These are phyloP conservation scores for Campoplex capitator DNA, from an alignment of 2,888 invertebrate genomes.

Conservation along the genomic window DNA sequence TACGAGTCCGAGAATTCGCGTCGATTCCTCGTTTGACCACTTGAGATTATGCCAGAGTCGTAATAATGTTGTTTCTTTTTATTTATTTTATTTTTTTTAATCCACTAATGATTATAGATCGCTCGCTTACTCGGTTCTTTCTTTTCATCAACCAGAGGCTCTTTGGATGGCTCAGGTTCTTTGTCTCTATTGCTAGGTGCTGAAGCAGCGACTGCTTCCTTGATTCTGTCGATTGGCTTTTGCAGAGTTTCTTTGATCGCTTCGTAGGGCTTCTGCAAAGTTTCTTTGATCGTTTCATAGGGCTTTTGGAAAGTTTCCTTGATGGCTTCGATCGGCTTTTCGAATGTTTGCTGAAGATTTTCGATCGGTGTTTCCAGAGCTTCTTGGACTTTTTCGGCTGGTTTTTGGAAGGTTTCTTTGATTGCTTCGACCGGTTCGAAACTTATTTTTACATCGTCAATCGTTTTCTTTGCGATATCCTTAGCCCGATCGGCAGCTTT, in stretches of 20 bases:
- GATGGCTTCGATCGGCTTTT: constrained; percentile 5
- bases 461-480: constrained; percentile 54
- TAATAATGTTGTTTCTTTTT: background rate
- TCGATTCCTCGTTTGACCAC: constrained; percentile 64
- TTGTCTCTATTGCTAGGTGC: constrained; percentile 10
- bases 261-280: constrained; percentile 42
- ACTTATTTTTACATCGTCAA: constrained; percentile 27
- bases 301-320: constrained; percentile 31
- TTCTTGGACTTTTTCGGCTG: constrained; percentile 47
- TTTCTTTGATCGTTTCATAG: constrained; percentile 32
- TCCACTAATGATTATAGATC: constrained; percentile 9
- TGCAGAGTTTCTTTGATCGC: constrained; percentile 48
- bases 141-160: constrained; percentile 23
- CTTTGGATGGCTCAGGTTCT: constrained; percentile 40
- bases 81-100: background rate
- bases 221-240: constrained; percentile 22
- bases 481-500: constrained; percentile 81
- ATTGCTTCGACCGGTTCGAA: constrained; percentile 42
- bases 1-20: constrained; percentile 76
- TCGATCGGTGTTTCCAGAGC: constrained; percentile 29
- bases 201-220: constrained; percentile 23
- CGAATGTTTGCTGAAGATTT: constrained; percentile 40
- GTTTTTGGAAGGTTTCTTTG: constrained; percentile 41
- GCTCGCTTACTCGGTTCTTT: constrained; percentile 56
- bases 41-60: constrained; percentile 65